A percentile compares a stretch with the other conserved stretches of the same genome.
phyloP scores from a whole-genome alignment of 2,888 invertebrate species.

The Saturnia japonica region DNA sequence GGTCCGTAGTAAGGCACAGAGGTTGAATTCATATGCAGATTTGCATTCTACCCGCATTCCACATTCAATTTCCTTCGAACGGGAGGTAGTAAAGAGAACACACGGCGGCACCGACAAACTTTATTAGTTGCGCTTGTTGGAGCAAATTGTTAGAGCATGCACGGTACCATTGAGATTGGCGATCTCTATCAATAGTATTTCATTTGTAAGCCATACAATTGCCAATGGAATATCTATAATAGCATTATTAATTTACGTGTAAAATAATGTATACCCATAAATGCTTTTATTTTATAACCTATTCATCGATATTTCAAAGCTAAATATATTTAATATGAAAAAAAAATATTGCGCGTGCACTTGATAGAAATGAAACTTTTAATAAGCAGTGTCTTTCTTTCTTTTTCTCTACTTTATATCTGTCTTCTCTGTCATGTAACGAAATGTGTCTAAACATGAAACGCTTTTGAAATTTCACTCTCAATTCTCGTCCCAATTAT shows the following conservation, averaged over 20 bases:
- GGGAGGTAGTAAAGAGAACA: conserved; percentile 52
- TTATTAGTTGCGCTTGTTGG: conserved; percentile 56
- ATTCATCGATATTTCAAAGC: too few species aligned
- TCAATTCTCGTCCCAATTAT: too few species aligned
- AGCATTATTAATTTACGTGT: not conserved
- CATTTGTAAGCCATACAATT: not conserved
- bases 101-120: conserved; percentile 45
- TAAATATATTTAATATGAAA: too few species aligned
- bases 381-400: too few species aligned
- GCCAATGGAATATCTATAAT: not conserved
- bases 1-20: not conserved
- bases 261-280: too few species aligned
- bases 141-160: conserved; percentile 37
- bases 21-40: conserved; percentile 39
- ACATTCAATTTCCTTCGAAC: conserved; percentile 63
- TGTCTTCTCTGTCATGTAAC: too few species aligned
- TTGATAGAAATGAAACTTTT: too few species aligned
- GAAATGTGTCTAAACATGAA: too few species aligned
- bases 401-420: too few species aligned
- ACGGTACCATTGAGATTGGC: conserved; percentile 7
- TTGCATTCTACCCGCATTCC: conserved; percentile 60
- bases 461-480: too few species aligned
- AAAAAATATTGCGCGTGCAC: too few species aligned
- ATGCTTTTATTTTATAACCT: too few species aligned
- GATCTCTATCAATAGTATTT: conserved; percentile 5